These are phyloP conservation scores for Latrodectus elegans DNA, from an alignment of 2,888 invertebrate genomes.

Conservation along the genomic window DNA sequence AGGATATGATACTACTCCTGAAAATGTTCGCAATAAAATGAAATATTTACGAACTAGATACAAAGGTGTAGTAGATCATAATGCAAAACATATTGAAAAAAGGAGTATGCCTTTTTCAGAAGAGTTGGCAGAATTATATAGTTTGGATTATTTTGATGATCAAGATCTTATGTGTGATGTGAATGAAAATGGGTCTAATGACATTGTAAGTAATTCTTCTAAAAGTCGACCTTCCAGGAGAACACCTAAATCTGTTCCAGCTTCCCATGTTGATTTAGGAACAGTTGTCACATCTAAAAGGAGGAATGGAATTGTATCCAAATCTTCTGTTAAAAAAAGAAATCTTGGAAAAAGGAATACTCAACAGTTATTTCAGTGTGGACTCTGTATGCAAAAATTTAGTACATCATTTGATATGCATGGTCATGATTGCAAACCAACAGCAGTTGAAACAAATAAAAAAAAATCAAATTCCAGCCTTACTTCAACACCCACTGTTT, in stretches of 20 bases:
- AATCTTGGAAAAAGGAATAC: not conserved
- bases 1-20: constrained; percentile 44
- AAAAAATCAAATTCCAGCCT: not conserved
- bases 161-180: constrained; percentile 5
- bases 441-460: not conserved
- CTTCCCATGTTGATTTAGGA: constrained; percentile 50
- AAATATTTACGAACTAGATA: constrained; percentile 53
- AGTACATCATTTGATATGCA: constrained; percentile 56
- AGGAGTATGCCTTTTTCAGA: constrained; percentile 38
- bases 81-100: constrained; percentile 49
- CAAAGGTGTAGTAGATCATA: constrained; percentile 25
- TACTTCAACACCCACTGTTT: constrained; percentile 15
- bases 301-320: constrained; percentile 17
- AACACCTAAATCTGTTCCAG: constrained; percentile 25
- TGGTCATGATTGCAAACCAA: constrained; percentile 36
- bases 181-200: constrained; percentile 42
- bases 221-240: constrained; percentile 1
- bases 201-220: not conserved
- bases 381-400: constrained; percentile 56
- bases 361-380: constrained; percentile 59
- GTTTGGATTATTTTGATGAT: constrained; percentile 35
- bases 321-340: constrained; percentile 27
- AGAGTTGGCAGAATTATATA: constrained; percentile 48
- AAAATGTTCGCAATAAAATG: constrained; percentile 50
- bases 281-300: constrained; percentile 49